Evolutionary conservation across 1,140 invertebrate species (phyloP).

Genomic region (Hypsibius dujardini): DNA sequence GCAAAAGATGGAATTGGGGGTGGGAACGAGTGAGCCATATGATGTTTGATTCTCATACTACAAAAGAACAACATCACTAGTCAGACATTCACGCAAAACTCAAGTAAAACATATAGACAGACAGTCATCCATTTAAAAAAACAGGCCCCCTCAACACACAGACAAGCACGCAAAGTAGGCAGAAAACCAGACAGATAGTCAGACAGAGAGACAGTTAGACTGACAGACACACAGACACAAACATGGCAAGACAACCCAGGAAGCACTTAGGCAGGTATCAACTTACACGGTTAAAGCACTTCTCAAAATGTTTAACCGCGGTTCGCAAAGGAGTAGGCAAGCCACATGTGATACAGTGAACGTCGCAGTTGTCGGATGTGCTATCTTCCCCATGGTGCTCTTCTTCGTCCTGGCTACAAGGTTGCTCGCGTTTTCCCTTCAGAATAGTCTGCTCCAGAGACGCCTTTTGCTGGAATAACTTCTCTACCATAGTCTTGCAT

Average conservation of each 20-base stretch:
- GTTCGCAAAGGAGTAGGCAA: constrained; percentile 66
- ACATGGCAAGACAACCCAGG: too few species aligned
- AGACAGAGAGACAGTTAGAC: too few species aligned
- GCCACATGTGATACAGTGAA: constrained; percentile 90
- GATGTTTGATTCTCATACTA: constrained; percentile 87
- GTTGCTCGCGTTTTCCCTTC: constrained; percentile 47
- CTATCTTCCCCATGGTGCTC: constrained; percentile 49
- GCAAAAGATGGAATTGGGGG: constrained; percentile 86
- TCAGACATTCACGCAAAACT: too few species aligned
- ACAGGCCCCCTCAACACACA: too few species aligned
- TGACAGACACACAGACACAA: too few species aligned
- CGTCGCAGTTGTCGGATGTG: constrained; percentile 51
- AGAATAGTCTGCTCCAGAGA: constrained; percentile 57
- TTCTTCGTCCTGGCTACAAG: too few species aligned
- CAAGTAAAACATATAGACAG: too few species aligned
- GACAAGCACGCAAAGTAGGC: too few species aligned
- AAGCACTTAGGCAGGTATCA: background rate
- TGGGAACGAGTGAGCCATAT: constrained; percentile 82
- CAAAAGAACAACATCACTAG: too few species aligned
- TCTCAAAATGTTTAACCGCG: constrained; percentile 82
- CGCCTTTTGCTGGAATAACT: constrained; percentile 4
- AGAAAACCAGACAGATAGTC: too few species aligned
- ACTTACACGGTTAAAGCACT: constrained; percentile 47
- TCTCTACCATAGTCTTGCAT: background rate
- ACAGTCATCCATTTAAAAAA: too few species aligned